Evolutionary conservation across 2,888 invertebrate species (phyloP).

Genomic region (Poecilobothrus nobilitatus): DNA sequence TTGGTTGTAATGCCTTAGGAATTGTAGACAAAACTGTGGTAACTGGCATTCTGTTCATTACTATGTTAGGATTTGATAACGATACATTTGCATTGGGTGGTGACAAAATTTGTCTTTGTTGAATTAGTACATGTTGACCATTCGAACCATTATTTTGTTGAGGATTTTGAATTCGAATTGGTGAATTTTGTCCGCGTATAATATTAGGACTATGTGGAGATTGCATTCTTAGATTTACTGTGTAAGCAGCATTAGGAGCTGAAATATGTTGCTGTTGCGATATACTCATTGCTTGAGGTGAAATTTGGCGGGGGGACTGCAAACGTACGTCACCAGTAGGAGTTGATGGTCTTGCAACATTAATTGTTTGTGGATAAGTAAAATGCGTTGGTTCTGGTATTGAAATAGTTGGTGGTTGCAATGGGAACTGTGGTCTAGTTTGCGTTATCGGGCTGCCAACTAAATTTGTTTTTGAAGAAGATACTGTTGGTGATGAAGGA

Average conservation of each 20-base stretch:
- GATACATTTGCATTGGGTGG: slow-evolving; percentile 26
- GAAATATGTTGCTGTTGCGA: slow-evolving; percentile 25
- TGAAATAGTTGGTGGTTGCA: slow-evolving; percentile 59
- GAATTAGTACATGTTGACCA: slow-evolving; percentile 25
- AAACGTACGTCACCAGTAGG: slow-evolving; percentile 37
- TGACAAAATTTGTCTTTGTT: slow-evolving; percentile 22
- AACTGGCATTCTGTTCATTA: slow-evolving; percentile 50
- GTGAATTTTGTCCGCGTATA: slow-evolving; percentile 24
- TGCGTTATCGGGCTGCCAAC: slow-evolving; percentile 10
- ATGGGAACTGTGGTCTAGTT: slow-evolving; percentile 41
- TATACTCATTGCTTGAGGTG: slow-evolving; percentile 23
- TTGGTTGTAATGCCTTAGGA: slow-evolving; percentile 50
- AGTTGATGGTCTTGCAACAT: slow-evolving; percentile 43
- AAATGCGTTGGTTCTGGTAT: slow-evolving; percentile 48
- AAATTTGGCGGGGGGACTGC: slow-evolving; percentile 23
- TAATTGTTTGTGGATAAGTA: slow-evolving; percentile 35
- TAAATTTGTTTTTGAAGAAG: background rate
- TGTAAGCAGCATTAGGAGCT: slow-evolving; percentile 18
- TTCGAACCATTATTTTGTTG: slow-evolving; percentile 20
- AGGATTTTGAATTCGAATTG: slow-evolving; percentile 26
- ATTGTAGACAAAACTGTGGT: slow-evolving; percentile 51
- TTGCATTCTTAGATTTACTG: slow-evolving; percentile 33
- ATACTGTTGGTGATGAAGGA: slow-evolving; percentile 6
- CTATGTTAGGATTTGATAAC: slow-evolving; percentile 27
- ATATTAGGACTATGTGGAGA: slow-evolving; percentile 41